Evolutionary conservation across 2,797 vertebrate species (phyloP).

Genomic region (Enteromius fasciolatus): DNA sequence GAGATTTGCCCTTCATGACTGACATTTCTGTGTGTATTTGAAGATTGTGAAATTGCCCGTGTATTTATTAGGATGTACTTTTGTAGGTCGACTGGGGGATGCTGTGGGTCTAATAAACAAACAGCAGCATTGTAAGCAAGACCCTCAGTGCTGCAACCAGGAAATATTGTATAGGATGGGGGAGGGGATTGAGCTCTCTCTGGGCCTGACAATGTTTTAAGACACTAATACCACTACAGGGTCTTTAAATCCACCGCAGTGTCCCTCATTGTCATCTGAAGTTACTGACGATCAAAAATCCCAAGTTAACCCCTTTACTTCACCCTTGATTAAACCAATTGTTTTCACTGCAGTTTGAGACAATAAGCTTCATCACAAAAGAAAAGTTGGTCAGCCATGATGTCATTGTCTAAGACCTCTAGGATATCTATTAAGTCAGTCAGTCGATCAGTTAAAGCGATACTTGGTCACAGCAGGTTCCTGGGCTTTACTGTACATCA

Average conservation of each 20-base stretch:
- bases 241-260: neutral
- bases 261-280: neutral
- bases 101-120: conserved; percentile 3
- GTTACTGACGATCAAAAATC: conserved; percentile 15
- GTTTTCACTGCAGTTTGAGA: conserved; percentile 37
- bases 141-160: neutral
- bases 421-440: conserved; percentile 6
- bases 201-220: conserved; percentile 2
- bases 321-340: conserved; percentile 52
- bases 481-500: neutral
- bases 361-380: conserved; percentile 48
- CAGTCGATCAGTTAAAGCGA: conserved; percentile 6
- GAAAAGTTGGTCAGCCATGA: conserved; percentile 44
- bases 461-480: conserved; percentile 22
- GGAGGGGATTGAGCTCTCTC: neutral
- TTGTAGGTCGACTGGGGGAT: neutral
- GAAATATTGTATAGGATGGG: conserved; percentile 26
- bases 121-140: neutral
- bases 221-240: conserved; percentile 17
- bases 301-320: conserved; percentile 55
- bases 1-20: neutral
- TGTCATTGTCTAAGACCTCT: conserved; percentile 48
- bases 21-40: neutral
- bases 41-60: neutral
- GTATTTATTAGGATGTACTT: neutral